A percentile compares a stretch with the other conserved stretches of the same genome.
phyloP scores from a whole-genome alignment of 2,888 invertebrate genomes.

The Apeira syringaria region DNA sequence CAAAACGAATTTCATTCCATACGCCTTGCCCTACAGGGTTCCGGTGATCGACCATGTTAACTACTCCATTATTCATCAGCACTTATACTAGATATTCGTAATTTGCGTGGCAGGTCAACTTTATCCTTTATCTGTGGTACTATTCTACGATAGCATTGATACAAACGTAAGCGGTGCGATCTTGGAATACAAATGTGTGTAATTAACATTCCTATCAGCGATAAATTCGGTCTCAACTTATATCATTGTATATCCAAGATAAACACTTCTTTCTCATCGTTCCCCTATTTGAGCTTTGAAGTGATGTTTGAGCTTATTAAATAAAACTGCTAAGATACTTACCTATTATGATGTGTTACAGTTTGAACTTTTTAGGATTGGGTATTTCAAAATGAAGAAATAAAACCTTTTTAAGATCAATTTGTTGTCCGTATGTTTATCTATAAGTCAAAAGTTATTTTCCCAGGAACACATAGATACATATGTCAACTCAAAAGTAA shows the following conservation, averaged over 20 bases:
- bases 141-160: conserved; percentile 16
- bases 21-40: conserved; percentile 44
- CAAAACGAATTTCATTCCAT: conserved; percentile 51
- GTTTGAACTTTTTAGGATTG: too few species aligned
- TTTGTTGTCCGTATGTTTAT: neutral
- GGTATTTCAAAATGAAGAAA: too few species aligned
- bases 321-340: too few species aligned
- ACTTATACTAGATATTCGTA: conserved; percentile 26
- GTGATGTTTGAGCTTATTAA: too few species aligned
- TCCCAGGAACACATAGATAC: too few species aligned
- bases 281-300: conserved; percentile 3
- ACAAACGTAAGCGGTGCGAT: conserved; percentile 16
- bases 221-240: conserved; percentile 3
- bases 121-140: conserved; percentile 27
- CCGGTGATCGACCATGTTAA: conserved; percentile 42
- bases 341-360: too few species aligned
- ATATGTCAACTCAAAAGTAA: too few species aligned
- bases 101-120: conserved; percentile 22
- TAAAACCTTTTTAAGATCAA: neutral
- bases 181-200: conserved; percentile 14
- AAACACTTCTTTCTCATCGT: conserved; percentile 8
- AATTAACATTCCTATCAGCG: conserved; percentile 8
- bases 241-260: conserved; percentile 6
- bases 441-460: too few species aligned
- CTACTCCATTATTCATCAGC: conserved; percentile 45